Conservation (phyloP, 2,113 vertebrate genomes). For the Lamprotornis superbus region DNA sequence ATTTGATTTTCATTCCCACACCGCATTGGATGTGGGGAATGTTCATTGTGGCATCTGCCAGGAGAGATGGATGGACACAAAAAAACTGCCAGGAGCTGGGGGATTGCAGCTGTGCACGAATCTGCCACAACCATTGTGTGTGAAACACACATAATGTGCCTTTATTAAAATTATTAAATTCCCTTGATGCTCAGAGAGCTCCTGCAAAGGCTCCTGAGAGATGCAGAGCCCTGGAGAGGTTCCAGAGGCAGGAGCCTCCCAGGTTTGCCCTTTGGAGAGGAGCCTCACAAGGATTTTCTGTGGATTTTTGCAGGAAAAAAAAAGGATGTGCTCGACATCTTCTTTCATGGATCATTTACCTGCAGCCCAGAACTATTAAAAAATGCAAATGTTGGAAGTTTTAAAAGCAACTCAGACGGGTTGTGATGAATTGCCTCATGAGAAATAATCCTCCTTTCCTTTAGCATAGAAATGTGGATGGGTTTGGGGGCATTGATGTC, state of each 20-base stretch:
- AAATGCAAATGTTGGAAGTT: neutral
- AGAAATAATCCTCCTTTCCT: neutral
- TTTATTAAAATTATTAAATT: no score
- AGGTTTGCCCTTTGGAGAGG: neutral
- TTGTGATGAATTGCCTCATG: neutral
- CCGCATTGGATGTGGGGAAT: neutral
- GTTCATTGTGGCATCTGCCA: neutral
- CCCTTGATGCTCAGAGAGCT: neutral
- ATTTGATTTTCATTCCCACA: neutral
- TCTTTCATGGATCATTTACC: neutral
- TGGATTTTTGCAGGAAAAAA: neutral
- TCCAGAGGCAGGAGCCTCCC: neutral
- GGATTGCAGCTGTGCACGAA: neutral
- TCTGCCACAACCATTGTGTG: accelerated
- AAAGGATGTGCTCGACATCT: neutral
- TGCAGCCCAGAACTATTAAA: neutral
- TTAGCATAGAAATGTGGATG: accelerated
- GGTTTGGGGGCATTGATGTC: neutral
- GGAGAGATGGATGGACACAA: neutral
- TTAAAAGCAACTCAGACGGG: neutral
- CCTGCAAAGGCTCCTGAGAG: neutral
- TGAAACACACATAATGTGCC: neutral
- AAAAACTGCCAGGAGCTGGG: neutral
- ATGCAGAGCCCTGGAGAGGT: neutral
- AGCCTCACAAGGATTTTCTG: neutral